Percentiles rank a stretch among this genome's conserved stretches.
These are phyloP conservation scores for Trachelus stipa DNA, from an alignment of 2,888 invertebrate genomes.

Conservation along the genomic window DNA sequence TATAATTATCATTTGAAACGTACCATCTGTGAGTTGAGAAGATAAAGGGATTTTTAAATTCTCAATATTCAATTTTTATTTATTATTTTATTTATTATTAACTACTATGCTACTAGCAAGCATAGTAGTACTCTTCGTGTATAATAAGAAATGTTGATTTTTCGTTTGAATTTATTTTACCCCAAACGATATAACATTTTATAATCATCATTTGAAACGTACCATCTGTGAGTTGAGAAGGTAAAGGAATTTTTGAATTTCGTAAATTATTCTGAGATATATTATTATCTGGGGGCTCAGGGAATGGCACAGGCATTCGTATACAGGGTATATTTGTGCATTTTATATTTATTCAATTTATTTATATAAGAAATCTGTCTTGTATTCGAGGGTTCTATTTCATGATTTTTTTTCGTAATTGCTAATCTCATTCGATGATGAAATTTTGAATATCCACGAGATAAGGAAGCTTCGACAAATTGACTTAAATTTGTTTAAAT, in stretches of 20 bases:
- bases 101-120: background rate
- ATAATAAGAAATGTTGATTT: background rate
- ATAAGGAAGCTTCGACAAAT: background rate
- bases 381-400: background rate
- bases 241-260: background rate
- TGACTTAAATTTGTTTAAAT: background rate
- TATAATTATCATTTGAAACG: background rate
- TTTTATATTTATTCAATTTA: background rate
- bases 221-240: background rate
- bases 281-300: background rate
- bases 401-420: too few species aligned
- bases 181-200: background rate
- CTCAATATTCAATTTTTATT: too few species aligned
- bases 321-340: too few species aligned
- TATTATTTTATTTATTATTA: too few species aligned
- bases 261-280: background rate
- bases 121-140: background rate
- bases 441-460: background rate
- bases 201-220: background rate
- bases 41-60: background rate
- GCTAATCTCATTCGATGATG: too few species aligned
- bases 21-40: background rate
- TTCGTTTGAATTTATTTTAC: background rate
- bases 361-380: background rate
- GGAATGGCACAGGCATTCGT: background rate